phyloP scores from a whole-genome alignment of 2,797 vertebrate genomes.

The Jordanella pulchra region DNA sequence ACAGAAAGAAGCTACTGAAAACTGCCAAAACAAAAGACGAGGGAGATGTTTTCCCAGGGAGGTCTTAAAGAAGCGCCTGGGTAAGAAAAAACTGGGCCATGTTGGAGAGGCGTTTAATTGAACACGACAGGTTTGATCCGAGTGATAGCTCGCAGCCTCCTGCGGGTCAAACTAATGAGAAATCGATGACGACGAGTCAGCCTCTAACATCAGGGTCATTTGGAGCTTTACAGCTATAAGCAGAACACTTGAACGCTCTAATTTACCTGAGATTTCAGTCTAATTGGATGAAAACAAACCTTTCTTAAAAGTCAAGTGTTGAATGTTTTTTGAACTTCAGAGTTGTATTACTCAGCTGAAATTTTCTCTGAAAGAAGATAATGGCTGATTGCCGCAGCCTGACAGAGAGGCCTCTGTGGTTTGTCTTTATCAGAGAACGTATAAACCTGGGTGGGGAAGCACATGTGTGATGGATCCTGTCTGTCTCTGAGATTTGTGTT shows the following conservation, averaged over 20 bases:
- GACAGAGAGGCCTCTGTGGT: not conserved
- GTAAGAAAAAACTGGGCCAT: slow-evolving; percentile 16
- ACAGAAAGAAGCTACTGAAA: slow-evolving; percentile 22
- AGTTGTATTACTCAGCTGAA: not conserved
- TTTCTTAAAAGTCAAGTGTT: not conserved
- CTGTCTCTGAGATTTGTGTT: slow-evolving; percentile 40
- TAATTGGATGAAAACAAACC: not conserved
- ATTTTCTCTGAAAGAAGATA: slow-evolving; percentile 3
- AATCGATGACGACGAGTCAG: slow-evolving; percentile 70
- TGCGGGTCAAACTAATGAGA: slow-evolving; percentile 61
- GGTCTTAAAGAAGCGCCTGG: slow-evolving; percentile 27
- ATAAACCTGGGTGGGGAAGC: slow-evolving; percentile 30
- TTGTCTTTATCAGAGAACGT: slow-evolving; percentile 14
- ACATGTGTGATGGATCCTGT: slow-evolving; percentile 38
- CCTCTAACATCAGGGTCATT: slow-evolving; percentile 33
- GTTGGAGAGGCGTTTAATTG: slow-evolving; percentile 61
- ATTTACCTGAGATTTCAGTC: slow-evolving; percentile 35
- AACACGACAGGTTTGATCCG: slow-evolving; percentile 60
- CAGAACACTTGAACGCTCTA: slow-evolving; percentile 24
- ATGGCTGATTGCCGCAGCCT: slow-evolving; percentile 8
- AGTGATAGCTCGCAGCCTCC: slow-evolving; percentile 51
- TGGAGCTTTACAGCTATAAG: slow-evolving; percentile 21
- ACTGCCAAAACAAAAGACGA: slow-evolving; percentile 37
- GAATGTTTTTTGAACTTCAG: slow-evolving; percentile 6
- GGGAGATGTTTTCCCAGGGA: slow-evolving; percentile 25